Evolutionary conservation across 2,888 invertebrate genomes (phyloP), one percentile per base, ranked within the genome.

Genomic region (Drosophila acutilabella): DNA sequence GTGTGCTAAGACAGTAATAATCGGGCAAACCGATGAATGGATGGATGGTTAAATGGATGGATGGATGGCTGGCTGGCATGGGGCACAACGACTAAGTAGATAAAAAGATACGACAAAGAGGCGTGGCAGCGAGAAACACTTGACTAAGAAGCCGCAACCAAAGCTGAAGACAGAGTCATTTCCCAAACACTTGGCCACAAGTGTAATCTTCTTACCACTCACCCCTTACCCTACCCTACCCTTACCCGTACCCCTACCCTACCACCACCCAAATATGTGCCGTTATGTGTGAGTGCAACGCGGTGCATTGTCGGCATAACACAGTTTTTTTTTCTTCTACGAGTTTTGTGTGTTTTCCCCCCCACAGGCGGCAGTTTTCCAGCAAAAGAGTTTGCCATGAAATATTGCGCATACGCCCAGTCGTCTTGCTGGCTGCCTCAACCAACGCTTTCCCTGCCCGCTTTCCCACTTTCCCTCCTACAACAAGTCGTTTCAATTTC

Each of bases 361-460:
- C 50, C 60, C 45, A 40, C 56, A 51, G 57, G 51, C 64, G 47
- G 48, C 52, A 52, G 51, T 58, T 57, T 56, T 50, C 13, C 62
- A 20, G 26, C 36, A 41, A 38, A 38, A 30, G 13, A 44, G 30
- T 30, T 30, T 50, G 45, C 51, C 33, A 45, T 72, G 61, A 83
- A 66, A 82, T 82, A 88, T 86, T 86, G 80, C 86, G 78, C 86
- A 88, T 86, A 86, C 86, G 80, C 83, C 80, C 64, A 20, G 74
- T 57, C 71, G 75, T 52, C 64, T 62, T 66, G 61, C 30, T 65
- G 58, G 64, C 54, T 61, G 68, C 36, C 38, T 45, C 67, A 45
- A 38, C 20, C 4, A 33, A 11, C 36, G 36, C 36, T 36, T 33
- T 33, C 13, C 36, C 38, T 23, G 38, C 18, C 66, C 53, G 38